Evolutionary conservation across 2,888 invertebrate species (phyloP).

Genomic region (Apodemia hepburni): DNA sequence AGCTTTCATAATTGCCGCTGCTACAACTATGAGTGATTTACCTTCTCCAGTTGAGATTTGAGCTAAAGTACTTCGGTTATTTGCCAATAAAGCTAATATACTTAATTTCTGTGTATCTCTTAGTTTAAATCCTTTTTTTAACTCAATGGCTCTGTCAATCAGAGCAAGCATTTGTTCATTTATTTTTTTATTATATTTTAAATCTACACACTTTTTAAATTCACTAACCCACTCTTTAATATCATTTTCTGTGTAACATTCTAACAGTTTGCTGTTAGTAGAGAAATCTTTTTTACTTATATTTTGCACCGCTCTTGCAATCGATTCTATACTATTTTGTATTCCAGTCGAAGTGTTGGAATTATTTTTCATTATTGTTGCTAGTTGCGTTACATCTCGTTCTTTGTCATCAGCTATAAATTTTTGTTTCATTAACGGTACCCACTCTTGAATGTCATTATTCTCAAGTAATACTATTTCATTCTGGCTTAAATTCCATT

Average conservation of each 20-base stretch:
- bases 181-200: background rate
- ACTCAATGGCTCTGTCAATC: constrained; percentile 18
- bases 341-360: constrained; percentile 15
- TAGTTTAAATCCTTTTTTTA: constrained; percentile 19
- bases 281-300: constrained; percentile 10
- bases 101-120: constrained; percentile 17
- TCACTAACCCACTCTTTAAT: constrained; percentile 5
- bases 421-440: constrained; percentile 12
- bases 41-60: constrained; percentile 20
- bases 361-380: constrained; percentile 12
- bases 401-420: constrained; percentile 13
- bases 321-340: constrained; percentile 1
- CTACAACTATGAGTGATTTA: constrained; percentile 19
- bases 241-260: constrained; percentile 14
- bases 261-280: background rate
- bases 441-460: constrained; percentile 16
- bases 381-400: background rate
- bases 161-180: constrained; percentile 13
- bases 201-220: background rate
- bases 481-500: constrained; percentile 15
- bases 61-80: constrained; percentile 15
- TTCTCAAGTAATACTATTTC: constrained; percentile 12
- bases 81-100: constrained; percentile 14
- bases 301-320: background rate
- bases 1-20: constrained; percentile 18